Evolutionary conservation across 2,888 invertebrate genomes (phyloP).

Genomic region (Drosophila infuscata): DNA sequence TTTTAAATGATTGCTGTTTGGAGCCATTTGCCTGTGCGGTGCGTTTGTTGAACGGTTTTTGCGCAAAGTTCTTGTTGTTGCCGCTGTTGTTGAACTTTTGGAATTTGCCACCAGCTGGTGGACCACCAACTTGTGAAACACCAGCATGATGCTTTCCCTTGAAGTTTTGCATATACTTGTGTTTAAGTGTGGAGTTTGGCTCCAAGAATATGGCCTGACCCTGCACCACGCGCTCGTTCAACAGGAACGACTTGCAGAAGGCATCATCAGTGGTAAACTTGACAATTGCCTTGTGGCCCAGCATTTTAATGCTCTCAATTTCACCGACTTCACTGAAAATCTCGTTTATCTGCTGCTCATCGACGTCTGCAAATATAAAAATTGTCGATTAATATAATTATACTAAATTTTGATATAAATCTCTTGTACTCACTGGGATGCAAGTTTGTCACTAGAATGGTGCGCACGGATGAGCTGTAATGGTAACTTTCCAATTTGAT

Average conservation of each 20-base stretch:
- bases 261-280: constrained; percentile 67
- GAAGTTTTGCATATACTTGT: constrained; percentile 14
- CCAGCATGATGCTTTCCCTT: not conserved
- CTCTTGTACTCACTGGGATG: constrained; percentile 22
- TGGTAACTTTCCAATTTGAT: constrained; percentile 58
- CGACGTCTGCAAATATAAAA: constrained; percentile 29
- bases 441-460: constrained; percentile 54
- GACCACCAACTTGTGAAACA: not conserved
- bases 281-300: constrained; percentile 57
- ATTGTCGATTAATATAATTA: not conserved
- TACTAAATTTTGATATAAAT: not conserved
- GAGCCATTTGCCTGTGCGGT: constrained; percentile 33
- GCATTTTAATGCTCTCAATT: constrained; percentile 47
- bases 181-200: constrained; percentile 71
- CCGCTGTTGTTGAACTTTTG: constrained; percentile 16
- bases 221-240: constrained; percentile 58
- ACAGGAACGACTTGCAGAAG: constrained; percentile 77
- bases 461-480: constrained; percentile 18
- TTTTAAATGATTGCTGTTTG: constrained; percentile 35
- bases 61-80: constrained; percentile 27
- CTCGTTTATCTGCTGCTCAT: constrained; percentile 53
- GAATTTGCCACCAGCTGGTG: constrained; percentile 11
- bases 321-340: constrained; percentile 65
- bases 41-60: constrained; percentile 62
- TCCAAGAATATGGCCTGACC: constrained; percentile 72